A percentile compares a stretch with the other conserved stretches of the same genome.
Conservation (phyloP, 2,113 vertebrate species). For the Tragelaphus imberbis region DNA sequence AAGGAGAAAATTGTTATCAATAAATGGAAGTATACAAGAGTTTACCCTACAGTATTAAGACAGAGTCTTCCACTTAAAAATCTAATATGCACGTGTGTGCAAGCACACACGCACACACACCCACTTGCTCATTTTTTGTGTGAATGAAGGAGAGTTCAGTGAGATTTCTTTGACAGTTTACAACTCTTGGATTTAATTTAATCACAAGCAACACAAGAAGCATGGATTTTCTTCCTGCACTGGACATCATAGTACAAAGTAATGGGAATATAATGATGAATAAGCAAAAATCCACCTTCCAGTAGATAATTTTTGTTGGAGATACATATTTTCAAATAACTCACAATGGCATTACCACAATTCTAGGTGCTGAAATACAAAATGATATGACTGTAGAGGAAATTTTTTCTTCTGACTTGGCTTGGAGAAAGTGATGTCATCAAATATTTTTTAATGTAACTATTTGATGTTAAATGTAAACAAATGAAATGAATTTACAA, state of each 20-base stretch:
- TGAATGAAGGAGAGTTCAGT: neutral
- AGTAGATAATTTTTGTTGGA: neutral
- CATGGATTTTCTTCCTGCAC: neutral
- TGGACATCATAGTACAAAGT: neutral
- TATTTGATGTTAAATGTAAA: neutral
- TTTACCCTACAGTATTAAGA: neutral
- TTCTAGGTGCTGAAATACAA: neutral
- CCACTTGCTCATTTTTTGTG: neutral
- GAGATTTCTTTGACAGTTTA: neutral
- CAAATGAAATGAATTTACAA: neutral
- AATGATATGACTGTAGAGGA: neutral
- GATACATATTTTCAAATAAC: neutral
- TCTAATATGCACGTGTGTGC: neutral
- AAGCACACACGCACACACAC: rapidly evolving
- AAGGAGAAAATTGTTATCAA: neutral
- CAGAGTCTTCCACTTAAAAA: neutral
- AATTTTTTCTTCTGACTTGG: neutral
- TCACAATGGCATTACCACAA: neutral
- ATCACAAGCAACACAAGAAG: too few relatives aligned
- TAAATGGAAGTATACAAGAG: neutral
- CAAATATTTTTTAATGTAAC: neutral
- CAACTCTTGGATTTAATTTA: neutral
- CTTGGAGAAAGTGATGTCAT: neutral
- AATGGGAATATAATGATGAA: neutral
- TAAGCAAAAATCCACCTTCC: neutral